These are phyloP conservation scores for Myioborus miniatus DNA, from an alignment of 2,797 vertebrate genomes.

Conservation along the genomic window DNA sequence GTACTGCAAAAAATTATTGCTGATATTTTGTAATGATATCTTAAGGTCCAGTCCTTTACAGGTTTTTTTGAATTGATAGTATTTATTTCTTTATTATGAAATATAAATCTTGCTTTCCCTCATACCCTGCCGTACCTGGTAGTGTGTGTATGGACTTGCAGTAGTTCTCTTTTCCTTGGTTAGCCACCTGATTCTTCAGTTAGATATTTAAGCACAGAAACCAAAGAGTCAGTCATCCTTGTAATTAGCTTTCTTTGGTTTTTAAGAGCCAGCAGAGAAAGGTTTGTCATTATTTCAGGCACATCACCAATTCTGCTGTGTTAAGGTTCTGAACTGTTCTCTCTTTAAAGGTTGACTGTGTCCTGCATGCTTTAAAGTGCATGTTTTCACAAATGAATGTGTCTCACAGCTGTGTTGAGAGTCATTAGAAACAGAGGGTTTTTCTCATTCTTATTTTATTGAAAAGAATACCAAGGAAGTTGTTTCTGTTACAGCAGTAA, in stretches of 20 bases:
- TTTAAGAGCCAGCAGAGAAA: not conserved
- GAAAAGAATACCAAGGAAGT: not conserved
- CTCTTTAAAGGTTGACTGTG: not conserved
- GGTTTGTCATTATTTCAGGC: not conserved
- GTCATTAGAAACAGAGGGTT: not conserved
- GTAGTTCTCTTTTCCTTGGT: not conserved
- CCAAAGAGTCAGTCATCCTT: not conserved
- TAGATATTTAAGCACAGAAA: not conserved
- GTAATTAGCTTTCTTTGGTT: not conserved
- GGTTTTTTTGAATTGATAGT: not conserved
- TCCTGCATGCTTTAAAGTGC: not conserved
- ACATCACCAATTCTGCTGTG: not conserved
- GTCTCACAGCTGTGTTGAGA: not conserved
- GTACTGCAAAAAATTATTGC: not conserved
- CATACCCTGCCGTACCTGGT: not conserved
- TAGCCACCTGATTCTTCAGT: not conserved
- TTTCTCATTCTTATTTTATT: not conserved
- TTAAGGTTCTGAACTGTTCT: not conserved
- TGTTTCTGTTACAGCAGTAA: not conserved
- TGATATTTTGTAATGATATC: not conserved
- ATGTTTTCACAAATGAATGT: not conserved
- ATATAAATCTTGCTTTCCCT: not conserved
- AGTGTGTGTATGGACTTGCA: not conserved
- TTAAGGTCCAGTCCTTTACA: not conserved
- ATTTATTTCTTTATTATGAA: not conserved